Percentiles rank a stretch among this genome's conserved stretches.
Conservation (phyloP, 2,888 invertebrate genomes). For the Thalpophila matura region DNA sequence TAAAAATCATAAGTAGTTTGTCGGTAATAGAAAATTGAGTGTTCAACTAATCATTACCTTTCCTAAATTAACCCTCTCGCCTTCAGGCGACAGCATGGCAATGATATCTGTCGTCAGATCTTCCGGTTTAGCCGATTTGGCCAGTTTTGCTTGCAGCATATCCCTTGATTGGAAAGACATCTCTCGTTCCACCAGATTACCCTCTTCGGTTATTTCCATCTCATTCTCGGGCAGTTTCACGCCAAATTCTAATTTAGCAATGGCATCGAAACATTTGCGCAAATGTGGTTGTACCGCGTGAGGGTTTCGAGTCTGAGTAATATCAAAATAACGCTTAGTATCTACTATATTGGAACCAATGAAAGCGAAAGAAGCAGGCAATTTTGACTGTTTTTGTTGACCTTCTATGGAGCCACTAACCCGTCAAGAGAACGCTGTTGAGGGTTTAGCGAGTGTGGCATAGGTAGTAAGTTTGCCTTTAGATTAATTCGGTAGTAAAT, state of each 20-base stretch:
- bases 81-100: conserved; percentile 97
- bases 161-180: conserved; percentile 85
- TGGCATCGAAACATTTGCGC: conserved; percentile 97
- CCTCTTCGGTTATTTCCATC: conserved; percentile 90
- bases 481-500: too few species aligned
- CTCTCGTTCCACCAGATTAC: conserved; percentile 82
- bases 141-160: conserved; percentile 82
- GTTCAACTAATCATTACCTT: conserved; percentile 88
- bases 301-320: conserved; percentile 94
- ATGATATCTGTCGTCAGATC: conserved; percentile 95
- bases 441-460: too few species aligned
- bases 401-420: neutral
- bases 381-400: neutral
- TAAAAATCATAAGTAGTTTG: too few species aligned
- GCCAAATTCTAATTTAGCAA: conserved; percentile 94
- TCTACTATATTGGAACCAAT: too few species aligned
- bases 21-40: too few species aligned
- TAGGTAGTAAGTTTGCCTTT: too few species aligned
- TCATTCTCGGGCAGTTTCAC: conserved; percentile 88
- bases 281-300: conserved; percentile 97
- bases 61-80: conserved; percentile 94
- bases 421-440: too few species aligned
- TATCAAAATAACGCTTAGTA: neutral
- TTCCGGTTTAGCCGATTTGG: conserved; percentile 80
- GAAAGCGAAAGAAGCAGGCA: neutral